Conservation (phyloP, 2,797 vertebrate species). For the Buceros bicornis region DNA sequence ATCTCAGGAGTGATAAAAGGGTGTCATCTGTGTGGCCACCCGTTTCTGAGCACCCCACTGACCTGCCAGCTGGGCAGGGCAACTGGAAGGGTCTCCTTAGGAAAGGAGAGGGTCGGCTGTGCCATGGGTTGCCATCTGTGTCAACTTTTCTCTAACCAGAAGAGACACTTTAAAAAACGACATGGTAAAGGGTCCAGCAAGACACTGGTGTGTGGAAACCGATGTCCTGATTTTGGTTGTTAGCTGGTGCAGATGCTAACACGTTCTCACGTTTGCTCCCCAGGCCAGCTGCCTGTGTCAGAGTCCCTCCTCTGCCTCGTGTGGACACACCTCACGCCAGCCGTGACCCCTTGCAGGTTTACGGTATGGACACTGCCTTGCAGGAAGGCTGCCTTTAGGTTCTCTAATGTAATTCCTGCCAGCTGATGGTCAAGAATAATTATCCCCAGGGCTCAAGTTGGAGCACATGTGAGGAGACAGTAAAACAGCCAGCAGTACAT, state of each 20-base stretch:
- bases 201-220: neutral
- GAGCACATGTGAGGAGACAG: neutral
- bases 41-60: neutral
- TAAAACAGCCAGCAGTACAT: neutral
- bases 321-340: neutral
- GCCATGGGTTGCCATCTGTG: neutral
- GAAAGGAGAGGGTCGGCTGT: neutral
- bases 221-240: neutral
- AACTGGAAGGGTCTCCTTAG: neutral
- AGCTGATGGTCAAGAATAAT: neutral
- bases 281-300: neutral
- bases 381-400: neutral
- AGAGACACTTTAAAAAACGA: neutral
- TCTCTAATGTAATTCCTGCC: neutral
- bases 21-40: neutral
- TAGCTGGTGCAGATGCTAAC: neutral
- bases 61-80: neutral
- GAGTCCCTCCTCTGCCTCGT: neutral
- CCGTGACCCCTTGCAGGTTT: neutral
- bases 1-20: neutral
- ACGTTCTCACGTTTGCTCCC: neutral
- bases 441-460: neutral
- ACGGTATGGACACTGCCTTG: neutral
- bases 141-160: neutral
- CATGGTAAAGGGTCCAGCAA: neutral